Evolutionary conservation across 2,888 invertebrate species (phyloP), one percentile per base, ranked within the genome.

Genomic region (Deilephila elpenor): DNA sequence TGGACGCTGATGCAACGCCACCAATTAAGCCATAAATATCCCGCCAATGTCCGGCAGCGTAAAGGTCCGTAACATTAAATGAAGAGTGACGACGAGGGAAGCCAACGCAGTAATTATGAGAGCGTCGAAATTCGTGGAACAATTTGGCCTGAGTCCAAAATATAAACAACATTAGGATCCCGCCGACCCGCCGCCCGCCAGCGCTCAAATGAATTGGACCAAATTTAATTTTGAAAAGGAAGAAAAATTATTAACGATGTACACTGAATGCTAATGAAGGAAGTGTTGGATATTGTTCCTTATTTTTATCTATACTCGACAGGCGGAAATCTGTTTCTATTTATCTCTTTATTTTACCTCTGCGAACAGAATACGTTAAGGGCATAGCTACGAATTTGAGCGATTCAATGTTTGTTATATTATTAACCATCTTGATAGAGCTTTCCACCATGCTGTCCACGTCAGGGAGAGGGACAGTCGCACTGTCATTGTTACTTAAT

Each of bases 261-360:
- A 60, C 44, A 44, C 37, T 60, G 71, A 71, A 71, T 71, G 34
- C 44, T 71, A 59, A 71, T 71, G 71, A 71, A 73, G 56, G 71
- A 71, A 25, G 71, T 44, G 25, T 44, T 20, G 51, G 44, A 51
- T 64, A 51, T 51, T 67, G 25, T 67, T 51, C 25, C n/a, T 20
- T 67, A 7, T 67, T 67, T 51, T 25, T 5, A 1, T 8, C 20
- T 44, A 11, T 44, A 25, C 0, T 25, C 25, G 25, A 25, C 44
- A 11, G 11, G 11, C 3, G 44, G 14, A 44, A 44, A 44, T 44
- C 44, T 11, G 44, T 44, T 44, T 44, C 11, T 44, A 44, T 44
- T 44, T 0, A 44, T 14, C 44, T 44, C 44, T 44, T 14, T 44
- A 32, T 32, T 32, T 32, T 32, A 32, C 32, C 32, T 32, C 32